Percentiles rank a stretch among this genome's conserved stretches.
These are phyloP conservation scores for Lonchura striata DNA, from an alignment of 2,113 vertebrate species.

Conservation along the genomic window DNA sequence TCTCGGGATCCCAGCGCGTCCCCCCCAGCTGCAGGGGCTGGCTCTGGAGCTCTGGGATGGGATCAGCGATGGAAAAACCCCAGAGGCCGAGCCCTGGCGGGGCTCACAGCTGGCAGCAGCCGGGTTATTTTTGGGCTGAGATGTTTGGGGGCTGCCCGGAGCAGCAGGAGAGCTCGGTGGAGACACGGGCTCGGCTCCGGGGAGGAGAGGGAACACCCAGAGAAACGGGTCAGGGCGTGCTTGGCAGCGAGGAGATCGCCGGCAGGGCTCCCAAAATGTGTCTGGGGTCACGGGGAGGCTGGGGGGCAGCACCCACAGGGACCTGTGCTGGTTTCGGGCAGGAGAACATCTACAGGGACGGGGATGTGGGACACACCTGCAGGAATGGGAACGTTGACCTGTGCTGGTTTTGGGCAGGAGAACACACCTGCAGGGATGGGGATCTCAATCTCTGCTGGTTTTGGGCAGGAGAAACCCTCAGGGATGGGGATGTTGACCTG, in stretches of 20 bases:
- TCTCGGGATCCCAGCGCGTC: neutral
- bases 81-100: neutral
- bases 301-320: neutral
- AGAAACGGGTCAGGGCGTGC: neutral
- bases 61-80: neutral
- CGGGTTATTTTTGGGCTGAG: neutral
- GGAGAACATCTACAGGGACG: neutral
- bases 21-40: neutral
- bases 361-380: neutral
- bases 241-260: neutral
- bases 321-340: neutral
- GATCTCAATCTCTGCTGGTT: fast-evolving
- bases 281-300: fast-evolving
- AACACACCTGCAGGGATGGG: neutral
- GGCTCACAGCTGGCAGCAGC: neutral
- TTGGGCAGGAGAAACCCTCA: neutral
- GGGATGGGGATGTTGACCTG: too few species aligned
- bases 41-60: neutral
- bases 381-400: fast-evolving
- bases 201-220: neutral
- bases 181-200: neutral
- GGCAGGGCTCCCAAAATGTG: fast-evolving
- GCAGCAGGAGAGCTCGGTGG: neutral
- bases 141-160: neutral
- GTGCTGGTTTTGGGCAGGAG: too few species aligned